Conservation (phyloP, 2,113 vertebrate species). For the Lepus americanus region DNA sequence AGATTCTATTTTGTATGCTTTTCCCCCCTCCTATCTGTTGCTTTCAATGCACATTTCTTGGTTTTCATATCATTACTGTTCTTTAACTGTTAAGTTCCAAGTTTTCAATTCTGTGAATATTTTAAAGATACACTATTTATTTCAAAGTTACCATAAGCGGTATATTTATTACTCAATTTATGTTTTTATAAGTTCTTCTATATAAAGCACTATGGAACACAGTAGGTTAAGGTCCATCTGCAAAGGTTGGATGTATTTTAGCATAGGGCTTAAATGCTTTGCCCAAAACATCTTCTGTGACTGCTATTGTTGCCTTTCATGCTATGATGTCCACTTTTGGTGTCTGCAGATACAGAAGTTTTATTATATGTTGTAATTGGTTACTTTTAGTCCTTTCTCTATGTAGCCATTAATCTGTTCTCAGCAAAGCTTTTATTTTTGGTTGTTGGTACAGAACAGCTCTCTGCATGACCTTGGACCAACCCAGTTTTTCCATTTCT, state of each 20-base stretch:
- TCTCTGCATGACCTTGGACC: background rate
- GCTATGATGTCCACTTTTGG: no score
- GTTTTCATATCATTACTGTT: background rate
- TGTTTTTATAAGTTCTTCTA: no score
- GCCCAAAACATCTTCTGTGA: background rate
- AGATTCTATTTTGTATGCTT: conserved; percentile 4
- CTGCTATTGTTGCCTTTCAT: background rate
- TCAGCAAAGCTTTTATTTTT: background rate
- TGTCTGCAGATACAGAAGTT: background rate
- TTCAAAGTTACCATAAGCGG: no score
- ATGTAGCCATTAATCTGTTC: background rate
- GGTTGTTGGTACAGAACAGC: background rate
- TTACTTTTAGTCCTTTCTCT: background rate
- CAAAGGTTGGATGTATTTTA: conserved; percentile 24
- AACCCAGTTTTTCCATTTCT: accelerated
- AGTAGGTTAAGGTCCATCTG: background rate
- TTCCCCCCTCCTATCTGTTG: background rate
- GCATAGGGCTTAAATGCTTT: background rate
- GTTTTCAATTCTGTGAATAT: no score
- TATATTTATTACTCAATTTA: no score
- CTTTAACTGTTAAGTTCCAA: no score
- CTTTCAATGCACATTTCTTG: background rate
- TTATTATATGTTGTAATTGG: background rate
- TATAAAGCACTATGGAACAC: no score
- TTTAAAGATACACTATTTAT: no score